These are phyloP conservation scores for Coelopa frigida DNA, from an alignment of 1,140 invertebrate species.

Conservation along the genomic window DNA sequence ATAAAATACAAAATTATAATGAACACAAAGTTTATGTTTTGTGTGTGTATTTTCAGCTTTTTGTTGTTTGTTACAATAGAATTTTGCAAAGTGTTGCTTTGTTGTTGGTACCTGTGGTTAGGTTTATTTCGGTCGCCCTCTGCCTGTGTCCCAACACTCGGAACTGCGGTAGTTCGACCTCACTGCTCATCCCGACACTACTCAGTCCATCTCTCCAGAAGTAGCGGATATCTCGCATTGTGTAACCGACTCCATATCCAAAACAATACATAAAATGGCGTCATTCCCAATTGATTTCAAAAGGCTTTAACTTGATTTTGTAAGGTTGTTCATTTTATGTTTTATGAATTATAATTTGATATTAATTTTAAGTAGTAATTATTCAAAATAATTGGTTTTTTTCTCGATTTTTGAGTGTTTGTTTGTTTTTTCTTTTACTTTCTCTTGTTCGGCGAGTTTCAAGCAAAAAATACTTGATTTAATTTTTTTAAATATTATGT, in stretches of 20 bases:
- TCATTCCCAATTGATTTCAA: conserved; percentile 46
- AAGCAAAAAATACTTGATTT: conserved; percentile 6
- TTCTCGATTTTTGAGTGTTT: conserved; percentile 5
- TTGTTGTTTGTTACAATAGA: no score
- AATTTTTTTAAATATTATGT: conserved; percentile 3
- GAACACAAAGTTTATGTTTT: no score
- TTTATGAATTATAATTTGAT: conserved; percentile 7
- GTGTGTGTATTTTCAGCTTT: no score
- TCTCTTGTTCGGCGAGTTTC: conserved; percentile 1
- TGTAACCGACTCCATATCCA: conserved; percentile 82
- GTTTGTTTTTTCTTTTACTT: conserved; percentile 5
- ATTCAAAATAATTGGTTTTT: conserved; percentile 1
- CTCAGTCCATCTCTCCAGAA: conserved; percentile 83
- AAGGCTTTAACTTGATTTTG: conserved; percentile 16
- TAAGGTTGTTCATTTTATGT: conserved; percentile 7
- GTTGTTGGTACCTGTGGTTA: conserved; percentile 83
- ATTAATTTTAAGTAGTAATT: conserved; percentile 1
- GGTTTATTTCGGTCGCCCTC: conserved; percentile 82
- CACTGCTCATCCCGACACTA: conserved; percentile 84
- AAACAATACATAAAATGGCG: conserved; percentile 50
- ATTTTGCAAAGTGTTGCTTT: no score
- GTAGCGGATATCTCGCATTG: conserved; percentile 95
- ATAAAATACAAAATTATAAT: no score
- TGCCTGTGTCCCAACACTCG: conserved; percentile 88
- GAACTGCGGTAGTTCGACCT: conserved; percentile 91